Evolutionary conservation across 2,797 vertebrate genomes (phyloP), one percentile per base, ranked within the genome.

Genomic region (Podarcis lilfordi): DNA sequence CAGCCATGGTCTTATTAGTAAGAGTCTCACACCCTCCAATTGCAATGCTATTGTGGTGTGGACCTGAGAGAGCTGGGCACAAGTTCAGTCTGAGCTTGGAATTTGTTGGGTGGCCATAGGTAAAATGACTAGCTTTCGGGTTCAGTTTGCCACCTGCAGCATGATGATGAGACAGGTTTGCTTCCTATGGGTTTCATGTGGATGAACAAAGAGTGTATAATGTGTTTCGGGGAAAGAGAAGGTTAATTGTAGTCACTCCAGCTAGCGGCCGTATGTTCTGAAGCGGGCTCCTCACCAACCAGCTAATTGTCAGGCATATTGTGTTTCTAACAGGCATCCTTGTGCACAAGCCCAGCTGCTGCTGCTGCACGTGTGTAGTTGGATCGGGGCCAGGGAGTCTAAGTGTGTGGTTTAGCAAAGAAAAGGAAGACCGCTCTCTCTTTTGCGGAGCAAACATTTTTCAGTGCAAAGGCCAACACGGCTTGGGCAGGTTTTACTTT

Each of bases 401-500:
- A n/a, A 13, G 9, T 43, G 23, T 84, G 27, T 59, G 35, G n/a
- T 71, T 83, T 78, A 59, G 64, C 7, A 32, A n/a, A 84, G 59
- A 50, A 75, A 64, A 74, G 29, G 37, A 74, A 86, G n/a, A 71
- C 71, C 61, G 5, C 35, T 43, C 71, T 66, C 35, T 40, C 35
- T 61, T 50, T 66, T 27, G 8, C 0, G 13, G 37, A 10, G 2
- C 2, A 79, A 35, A 9, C 32, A 1, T 64, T 15, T 15, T 86
- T 93, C 50, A 86, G 80, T 45, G 86, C 32, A 43, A 89, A 84
- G 17, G 76, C 71, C 68, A 88, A 92, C 82, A 61, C 91, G 88
- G 90, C 50, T 45, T 90, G 32, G 86, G 78, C 61, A 81, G 35
- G 25, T 89, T 95, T 94, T 90, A 89, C 86, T 91, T 25, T 90